Base-by-base conservation (phyloP, 2,888 invertebrate species). In the Agrotis ipsilon region DNA sequence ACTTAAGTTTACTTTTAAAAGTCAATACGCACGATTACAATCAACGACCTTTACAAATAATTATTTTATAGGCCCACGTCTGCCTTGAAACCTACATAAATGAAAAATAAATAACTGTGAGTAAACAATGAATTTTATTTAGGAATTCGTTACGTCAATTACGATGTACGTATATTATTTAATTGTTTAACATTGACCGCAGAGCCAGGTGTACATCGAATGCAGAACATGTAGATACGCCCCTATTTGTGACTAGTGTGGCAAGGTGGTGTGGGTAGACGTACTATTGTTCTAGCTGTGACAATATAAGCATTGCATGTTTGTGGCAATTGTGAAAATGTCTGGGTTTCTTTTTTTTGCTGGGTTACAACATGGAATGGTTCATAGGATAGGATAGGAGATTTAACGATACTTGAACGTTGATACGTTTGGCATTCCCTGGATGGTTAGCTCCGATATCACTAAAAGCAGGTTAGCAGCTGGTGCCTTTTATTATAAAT, bases 131-230 rank as follows among this genome's bases (percentile, higher is more conserved):
- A 46, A 61, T 68, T 81, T 75, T 69, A 69, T 84, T 83, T 81
- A 68, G 72, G 48, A 77, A 84, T 84, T 83, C 58, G 77, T 83
- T 82, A 80, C 80, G 70, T 81, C 83, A 80, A 64, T 82, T 70
- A 66, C 55, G 58, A 62, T 75, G 48, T 49, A 48, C 39, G 32
- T 83, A 81, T 80, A 80, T 72, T 67, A 73, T 82, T 80, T 73
- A 80, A 75, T 79, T 75, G 73, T 77, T 84, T 78, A 78, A 80
- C 85, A 84, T 84, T 84, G 84, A 84, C 83, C 83, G 57, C 51
- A 65, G 59, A 52, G 9, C 74, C 67, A 77, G 57, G 67, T 60
- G 58, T 52, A 51, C 19, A 69, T 6, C 51, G 45, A 60, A 78
- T 68, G 57, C 49, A 68, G 57, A 51, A 64, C 21, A 57, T 63